Base-by-base conservation (phyloP, 2,888 invertebrate species). In the Eudemis profundana region DNA sequence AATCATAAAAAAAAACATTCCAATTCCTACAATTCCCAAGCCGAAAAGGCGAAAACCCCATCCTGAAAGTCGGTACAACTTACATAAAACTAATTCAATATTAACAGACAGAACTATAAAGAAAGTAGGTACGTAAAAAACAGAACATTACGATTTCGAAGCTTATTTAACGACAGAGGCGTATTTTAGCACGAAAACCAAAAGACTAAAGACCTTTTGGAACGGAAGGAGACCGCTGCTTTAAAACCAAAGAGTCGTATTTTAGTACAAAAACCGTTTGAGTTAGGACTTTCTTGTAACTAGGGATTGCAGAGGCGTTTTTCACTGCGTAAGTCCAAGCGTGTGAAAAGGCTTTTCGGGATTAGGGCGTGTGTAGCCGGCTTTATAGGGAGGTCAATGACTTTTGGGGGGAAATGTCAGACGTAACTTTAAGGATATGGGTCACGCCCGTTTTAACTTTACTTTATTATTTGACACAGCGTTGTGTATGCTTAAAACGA, bases 281-380 rank as follows among this genome's bases (percentile, higher is more conserved):
- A 27, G 27, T 27, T 54, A 27, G 23, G 40, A 0, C 27, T 10
- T 17, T 12, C n/a, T 15, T 40, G 14, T 8, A 21, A 12, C 10
- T 8, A 36, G 10, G 4, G 5, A 0, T 21, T 7, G 3, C 21
- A 49, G 5, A 21, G 21, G 21, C 19, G 15, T 44, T 51, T 61
- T 51, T 61, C 51, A 61, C 29, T 10, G 29, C 27, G 14, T 33
- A 61, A 42, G 51, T 29, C 51, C 33, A 23, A 23, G n/a, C 57
- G 57, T 63, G 63, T 63, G 42, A 49, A 56, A 38, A 36, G 56
- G 57, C 44, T 59, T 57, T 64, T 64, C 27, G 17, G 57, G 57
- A 59, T 59, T 64, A 64, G 50, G 36, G 38, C 12, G 57, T 64
- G 57, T 62, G 17, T 27, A 27, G 57, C 64, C 50, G 44, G 50